Evolutionary conservation across 2,888 invertebrate genomes (phyloP), one percentile per base, ranked within the genome.

Genomic region (Phorcus lineatus): DNA sequence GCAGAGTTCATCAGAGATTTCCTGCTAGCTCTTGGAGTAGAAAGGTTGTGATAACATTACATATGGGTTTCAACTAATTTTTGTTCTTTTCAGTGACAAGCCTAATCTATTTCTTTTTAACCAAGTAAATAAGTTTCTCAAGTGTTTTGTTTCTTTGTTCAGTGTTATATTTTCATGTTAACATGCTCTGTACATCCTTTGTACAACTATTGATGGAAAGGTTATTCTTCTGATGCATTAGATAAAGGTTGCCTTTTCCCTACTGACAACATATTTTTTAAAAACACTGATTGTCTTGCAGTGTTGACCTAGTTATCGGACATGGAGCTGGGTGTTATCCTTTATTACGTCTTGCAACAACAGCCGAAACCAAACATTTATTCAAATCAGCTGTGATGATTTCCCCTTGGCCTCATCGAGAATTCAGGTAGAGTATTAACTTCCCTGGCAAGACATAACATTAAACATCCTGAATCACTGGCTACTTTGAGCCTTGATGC

Each of bases 1-100:
- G 84, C 88, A n/a, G 81, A 86, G 22, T 88, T 89, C 81, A 77
- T 89, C 9, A 79, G 79, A 74, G 87, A 88, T 67, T 88, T 88
- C 55, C 81, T 89, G 1, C 54, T 47, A 22, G 80, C 83, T n/a
- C 54, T 89, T 1, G 83, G 81, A 11, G 82, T 88, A 28, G 78
- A 80, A 31, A 86, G 81, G 86, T 87, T 82, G 47, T 47, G 7
- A n/a, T 52, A 36, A 53, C 17, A 36, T 55, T n/a, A 2, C 36
- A 17, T 31, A n/a, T 36, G 19, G n/a, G 11, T 74, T 36, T 36
- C 4, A 36, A 2, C 19, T 31, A 28, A 31, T 17, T 6, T 70
- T 70, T 31, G 7, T 36, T 28, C 13, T 47, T 47, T 13, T 47
- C 47, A 47, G 11, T 47, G 1, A 47, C 47, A 47, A 47, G 1